A percentile compares a stretch with the other conserved stretches of the same genome.
Evolutionary conservation across 2,113 vertebrate genomes (phyloP).

Genomic region (Salvelinus fontinalis): DNA sequence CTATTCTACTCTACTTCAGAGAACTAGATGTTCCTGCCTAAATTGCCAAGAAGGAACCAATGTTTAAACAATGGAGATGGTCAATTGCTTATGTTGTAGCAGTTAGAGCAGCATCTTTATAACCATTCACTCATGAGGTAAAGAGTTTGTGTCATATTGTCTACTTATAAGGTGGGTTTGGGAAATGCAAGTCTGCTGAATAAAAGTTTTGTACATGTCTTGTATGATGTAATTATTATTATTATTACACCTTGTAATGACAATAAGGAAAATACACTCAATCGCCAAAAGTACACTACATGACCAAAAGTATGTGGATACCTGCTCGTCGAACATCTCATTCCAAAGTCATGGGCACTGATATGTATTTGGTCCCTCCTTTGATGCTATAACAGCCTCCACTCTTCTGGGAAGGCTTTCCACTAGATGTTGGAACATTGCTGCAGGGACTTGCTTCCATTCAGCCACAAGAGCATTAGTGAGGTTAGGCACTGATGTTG

Average conservation of each 20-base stretch:
- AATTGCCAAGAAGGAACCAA: constrained; percentile 3
- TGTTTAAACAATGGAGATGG: neutral
- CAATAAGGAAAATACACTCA: too few relatives aligned
- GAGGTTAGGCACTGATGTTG: too few relatives aligned
- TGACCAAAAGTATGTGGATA: too few relatives aligned
- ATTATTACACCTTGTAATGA: neutral
- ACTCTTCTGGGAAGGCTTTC: too few relatives aligned
- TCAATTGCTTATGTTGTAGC: neutral
- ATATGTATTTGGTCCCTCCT: too few relatives aligned
- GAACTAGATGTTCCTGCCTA: constrained; percentile 51
- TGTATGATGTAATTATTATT: neutral
- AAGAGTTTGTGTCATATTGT: neutral
- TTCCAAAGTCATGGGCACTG: too few relatives aligned
- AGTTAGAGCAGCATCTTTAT: neutral
- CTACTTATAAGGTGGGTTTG: neutral
- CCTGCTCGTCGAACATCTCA: too few relatives aligned
- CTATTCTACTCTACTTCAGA: constrained; percentile 50
- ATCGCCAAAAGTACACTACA: too few relatives aligned
- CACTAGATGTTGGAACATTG: too few relatives aligned
- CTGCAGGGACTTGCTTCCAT: too few relatives aligned
- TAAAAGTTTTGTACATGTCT: constrained; percentile 41
- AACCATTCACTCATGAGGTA: neutral
- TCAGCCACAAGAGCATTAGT: too few relatives aligned
- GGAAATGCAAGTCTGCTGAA: constrained; percentile 27
- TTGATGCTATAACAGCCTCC: too few relatives aligned